Evolutionary conservation across 2,888 invertebrate species (phyloP), one percentile per base, ranked within the genome.

Genomic region (Hetaerina titia): DNA sequence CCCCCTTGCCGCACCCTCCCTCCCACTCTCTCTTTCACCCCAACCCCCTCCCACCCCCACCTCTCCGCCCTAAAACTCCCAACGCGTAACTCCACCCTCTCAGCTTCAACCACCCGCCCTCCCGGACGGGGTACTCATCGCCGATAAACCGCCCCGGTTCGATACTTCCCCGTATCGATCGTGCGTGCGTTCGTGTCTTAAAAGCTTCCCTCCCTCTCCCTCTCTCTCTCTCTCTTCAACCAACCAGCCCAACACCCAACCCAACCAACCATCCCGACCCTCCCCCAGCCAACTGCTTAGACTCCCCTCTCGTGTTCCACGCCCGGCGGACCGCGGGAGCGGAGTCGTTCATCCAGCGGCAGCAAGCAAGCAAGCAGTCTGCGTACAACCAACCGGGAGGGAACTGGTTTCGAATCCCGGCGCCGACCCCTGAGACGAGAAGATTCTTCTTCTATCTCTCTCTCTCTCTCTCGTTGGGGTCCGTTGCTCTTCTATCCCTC

Each of bases 121-220:
- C 25, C 31, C 81, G 81, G 81, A 60, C 45, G 45, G 60, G 60
- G 81, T 81, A 81, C 25, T 81, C 81, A 81, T 81, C 31, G 81
- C 81, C 81, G 81, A 31, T 81, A 81, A 81, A 81, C 81, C 25
- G 81, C 81, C 25, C n/a, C n/a, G 69, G 81, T n/a, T 81, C 81
- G 81, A 81, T 81, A 81, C n/a, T 81, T 15, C 69, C 31, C 81
- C 81, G 81, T 81, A 81, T 81, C 81, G 81, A 81, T 81, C 81
- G 81, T 31, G 81, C 13, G 25, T 45, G 45, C 45, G 45, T 4
- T 45, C 81, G 31, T 81, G 81, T 81, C 69, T 60, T 60, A 92
- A 64, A 17, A 19, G 31, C 92, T 45, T 31, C 64, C 56, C 92
- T 17, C 19, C 57, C 89, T 56, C 56, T 57, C 89, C 87, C 56